A percentile compares a stretch with the other conserved stretches of the same genome.
Conservation (phyloP, 2,113 vertebrate genomes). For the Strix uralensis region DNA sequence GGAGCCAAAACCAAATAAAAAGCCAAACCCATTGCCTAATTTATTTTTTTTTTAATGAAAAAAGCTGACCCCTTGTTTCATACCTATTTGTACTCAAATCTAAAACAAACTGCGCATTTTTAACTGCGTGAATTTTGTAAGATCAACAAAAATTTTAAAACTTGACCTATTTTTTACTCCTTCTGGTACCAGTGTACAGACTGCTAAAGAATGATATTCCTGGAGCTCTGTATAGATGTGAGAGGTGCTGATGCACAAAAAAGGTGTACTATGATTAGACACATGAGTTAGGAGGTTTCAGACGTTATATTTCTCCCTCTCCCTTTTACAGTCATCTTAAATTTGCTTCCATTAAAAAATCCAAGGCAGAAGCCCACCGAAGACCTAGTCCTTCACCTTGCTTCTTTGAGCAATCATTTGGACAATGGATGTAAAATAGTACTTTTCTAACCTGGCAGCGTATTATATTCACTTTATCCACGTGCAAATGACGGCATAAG, state of each 20-base stretch:
- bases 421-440: neutral
- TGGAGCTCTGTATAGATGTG: neutral
- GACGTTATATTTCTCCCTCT: neutral
- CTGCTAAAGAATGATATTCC: neutral
- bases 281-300: neutral
- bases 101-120: neutral
- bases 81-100: neutral
- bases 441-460: neutral
- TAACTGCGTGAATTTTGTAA: neutral
- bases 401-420: neutral
- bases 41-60: neutral
- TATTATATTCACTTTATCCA: conserved; percentile 5
- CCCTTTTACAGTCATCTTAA: neutral
- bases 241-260: neutral
- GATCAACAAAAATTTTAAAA: neutral
- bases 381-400: neutral
- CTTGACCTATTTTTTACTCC: neutral
- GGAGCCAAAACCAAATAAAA: neutral
- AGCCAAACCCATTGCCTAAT: neutral
- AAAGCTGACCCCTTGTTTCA: neutral
- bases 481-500: neutral
- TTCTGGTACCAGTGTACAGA: neutral
- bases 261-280: neutral
- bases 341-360: neutral
- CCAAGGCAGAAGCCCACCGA: neutral